Conservation (phyloP, 2,113 vertebrate species). For the Progne subis region DNA sequence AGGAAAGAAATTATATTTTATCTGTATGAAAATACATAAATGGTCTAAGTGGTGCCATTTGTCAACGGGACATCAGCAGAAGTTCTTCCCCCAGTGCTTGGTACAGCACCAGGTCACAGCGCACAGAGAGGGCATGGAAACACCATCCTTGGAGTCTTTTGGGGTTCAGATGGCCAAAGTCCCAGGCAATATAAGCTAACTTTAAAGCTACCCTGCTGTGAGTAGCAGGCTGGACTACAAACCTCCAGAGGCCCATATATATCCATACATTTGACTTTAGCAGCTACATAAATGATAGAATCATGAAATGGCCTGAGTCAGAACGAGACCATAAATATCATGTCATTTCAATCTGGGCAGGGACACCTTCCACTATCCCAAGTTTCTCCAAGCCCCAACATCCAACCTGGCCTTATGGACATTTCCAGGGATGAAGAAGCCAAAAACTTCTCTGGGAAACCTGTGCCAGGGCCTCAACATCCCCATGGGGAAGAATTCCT, state of each 20-base stretch:
- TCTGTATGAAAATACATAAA: not conserved
- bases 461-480: accelerated
- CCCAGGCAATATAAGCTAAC: not conserved
- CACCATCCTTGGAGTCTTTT: not conserved
- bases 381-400: accelerated
- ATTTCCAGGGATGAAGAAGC: not conserved
- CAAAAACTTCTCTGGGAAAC: not conserved
- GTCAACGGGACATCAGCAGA: not conserved
- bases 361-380: not conserved
- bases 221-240: not conserved
- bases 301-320: not conserved
- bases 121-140: not conserved
- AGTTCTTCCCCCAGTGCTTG: not conserved
- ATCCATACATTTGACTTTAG: not conserved
- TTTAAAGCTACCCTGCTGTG: not conserved
- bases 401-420: not conserved
- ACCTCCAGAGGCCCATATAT: not conserved
- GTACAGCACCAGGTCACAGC: not conserved
- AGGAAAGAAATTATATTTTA: not conserved
- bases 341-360: not conserved
- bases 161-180: not conserved
- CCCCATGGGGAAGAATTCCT: accelerated
- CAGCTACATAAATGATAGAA: not conserved
- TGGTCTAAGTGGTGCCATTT: not conserved
- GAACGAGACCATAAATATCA: accelerated